Percentiles rank a stretch among this genome's conserved stretches.
Conservation (phyloP, 2,797 vertebrate genomes). For the Tragelaphus oryx region DNA sequence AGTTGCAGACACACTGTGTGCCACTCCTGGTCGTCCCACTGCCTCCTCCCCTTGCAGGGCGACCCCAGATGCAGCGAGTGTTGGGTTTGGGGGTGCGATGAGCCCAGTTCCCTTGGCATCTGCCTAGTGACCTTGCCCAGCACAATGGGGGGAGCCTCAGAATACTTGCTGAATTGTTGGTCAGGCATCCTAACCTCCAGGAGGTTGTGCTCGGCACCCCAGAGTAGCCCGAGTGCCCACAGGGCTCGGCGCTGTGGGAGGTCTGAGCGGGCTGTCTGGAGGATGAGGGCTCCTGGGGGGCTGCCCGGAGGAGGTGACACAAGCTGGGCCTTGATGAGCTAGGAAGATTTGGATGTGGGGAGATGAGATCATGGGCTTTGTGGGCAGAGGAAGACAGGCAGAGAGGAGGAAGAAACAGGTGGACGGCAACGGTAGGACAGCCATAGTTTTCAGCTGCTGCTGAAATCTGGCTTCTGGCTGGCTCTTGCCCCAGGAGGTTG, state of each 20-base stretch:
- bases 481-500: background rate
- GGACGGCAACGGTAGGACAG: background rate
- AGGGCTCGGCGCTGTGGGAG: background rate
- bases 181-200: background rate
- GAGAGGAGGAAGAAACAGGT: background rate
- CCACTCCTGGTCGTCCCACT: fast-evolving
- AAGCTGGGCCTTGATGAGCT: background rate
- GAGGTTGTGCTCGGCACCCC: background rate
- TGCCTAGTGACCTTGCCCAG: background rate
- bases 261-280: background rate
- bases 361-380: background rate
- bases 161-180: background rate
- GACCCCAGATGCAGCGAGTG: background rate
- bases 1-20: background rate
- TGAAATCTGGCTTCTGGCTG: background rate
- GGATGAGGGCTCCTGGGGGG: background rate
- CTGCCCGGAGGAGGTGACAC: background rate
- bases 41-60: background rate
- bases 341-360: background rate
- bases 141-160: fast-evolving
- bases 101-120: background rate
- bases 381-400: background rate
- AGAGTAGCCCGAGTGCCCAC: background rate
- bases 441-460: background rate
- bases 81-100: background rate